Evolutionary conservation across 2,888 invertebrate species (phyloP).

Genomic region (Rhorus exstirpatorius): DNA sequence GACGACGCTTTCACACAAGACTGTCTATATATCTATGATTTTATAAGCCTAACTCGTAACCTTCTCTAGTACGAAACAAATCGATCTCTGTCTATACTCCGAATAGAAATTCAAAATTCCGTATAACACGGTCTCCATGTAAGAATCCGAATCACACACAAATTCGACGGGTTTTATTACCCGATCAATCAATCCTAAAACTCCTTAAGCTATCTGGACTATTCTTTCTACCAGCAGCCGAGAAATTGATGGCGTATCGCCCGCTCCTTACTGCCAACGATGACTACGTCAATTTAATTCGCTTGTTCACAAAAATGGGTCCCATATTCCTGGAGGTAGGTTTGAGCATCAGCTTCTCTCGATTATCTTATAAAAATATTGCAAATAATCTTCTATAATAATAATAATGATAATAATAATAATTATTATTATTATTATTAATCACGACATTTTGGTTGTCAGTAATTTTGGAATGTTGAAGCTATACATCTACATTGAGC

Average conservation of each 20-base stretch:
- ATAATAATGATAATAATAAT: background rate
- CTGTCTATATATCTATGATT: constrained; percentile 16
- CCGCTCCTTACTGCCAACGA: background rate
- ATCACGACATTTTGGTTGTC: background rate
- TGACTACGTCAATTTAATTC: background rate
- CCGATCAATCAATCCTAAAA: constrained; percentile 12
- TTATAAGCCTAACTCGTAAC: constrained; percentile 16
- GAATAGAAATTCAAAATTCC: constrained; percentile 34
- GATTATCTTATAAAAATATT: background rate
- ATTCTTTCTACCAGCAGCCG: background rate
- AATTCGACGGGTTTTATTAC: background rate
- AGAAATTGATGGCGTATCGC: constrained; percentile 8
- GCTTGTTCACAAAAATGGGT: background rate
- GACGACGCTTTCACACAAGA: constrained; percentile 20
- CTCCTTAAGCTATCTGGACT: background rate
- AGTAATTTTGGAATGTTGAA: background rate
- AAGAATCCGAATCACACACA: constrained; percentile 12
- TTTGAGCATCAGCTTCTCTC: background rate
- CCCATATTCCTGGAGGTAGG: background rate
- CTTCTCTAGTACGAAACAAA: constrained; percentile 3
- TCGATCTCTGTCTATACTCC: constrained; percentile 19
- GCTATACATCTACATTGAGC: constrained; percentile 19
- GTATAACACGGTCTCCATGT: background rate
- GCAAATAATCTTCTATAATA: background rate
- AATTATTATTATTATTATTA: background rate